Evolutionary conservation across 2,797 vertebrate species (phyloP), one percentile per base, ranked within the genome.

Genomic region (Australoheros facetus): DNA sequence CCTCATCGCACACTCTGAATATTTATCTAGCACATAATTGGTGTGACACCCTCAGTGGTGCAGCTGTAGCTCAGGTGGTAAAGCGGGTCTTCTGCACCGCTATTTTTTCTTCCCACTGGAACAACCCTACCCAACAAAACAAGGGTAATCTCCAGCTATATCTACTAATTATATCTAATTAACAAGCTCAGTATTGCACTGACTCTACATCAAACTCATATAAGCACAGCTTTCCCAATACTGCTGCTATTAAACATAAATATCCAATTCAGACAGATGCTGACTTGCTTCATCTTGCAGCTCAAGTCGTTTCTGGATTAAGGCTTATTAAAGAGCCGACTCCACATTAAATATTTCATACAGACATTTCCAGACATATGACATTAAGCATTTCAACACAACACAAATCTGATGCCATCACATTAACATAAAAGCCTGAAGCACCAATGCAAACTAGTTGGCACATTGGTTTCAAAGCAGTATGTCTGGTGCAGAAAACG

Each of bases 401-500:
- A 26, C 26, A 30, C 26, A 32, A 30, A 69, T n/a, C 26, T 69
- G 64, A 69, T 51, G 26, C 17, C 17, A 32, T 51, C 2, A 10
- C 2, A 69, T 69, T 69, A 69, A 30, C 26, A 51, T 69, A 69
- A 69, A 69, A n/a, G 62, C 26, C 62, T 51, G 42, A 28, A 51
- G 42, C 42, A 51, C 16, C 45, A 48, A 16, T 16, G 45, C 45
- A 48, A 17, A 48, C 45, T 17, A 17, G 1, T 7, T 16, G 16
- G 5, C 26, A 48, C 48, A 51, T 2, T 2, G 19, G 7, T 45
- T 66, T 66, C 9, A 30, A 66, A 28, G 2, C 42, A 66, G 23
- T 1, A 0, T 42, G 48, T 66, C 42, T 51, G 23, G 42, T 23
- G 5, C 0, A 12, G n/a, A 54, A 51, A 48, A 48, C 19, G 19